Conservation (phyloP, 2,113 vertebrate species). For the Syngnathus scovelli region DNA sequence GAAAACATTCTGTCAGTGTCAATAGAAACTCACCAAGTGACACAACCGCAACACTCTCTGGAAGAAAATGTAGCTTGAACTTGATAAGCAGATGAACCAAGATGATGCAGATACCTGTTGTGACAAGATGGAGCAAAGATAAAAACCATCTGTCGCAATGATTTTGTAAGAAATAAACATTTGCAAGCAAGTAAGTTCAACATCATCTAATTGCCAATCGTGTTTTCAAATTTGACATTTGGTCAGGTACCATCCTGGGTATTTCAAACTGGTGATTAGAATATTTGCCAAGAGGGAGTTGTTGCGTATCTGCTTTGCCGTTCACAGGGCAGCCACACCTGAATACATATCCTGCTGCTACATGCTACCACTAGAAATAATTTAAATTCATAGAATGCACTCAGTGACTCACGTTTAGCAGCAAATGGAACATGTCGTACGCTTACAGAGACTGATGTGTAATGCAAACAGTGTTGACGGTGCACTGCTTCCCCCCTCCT, state of each 20-base stretch:
- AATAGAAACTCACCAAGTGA: slow-evolving; percentile 84
- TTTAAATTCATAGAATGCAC: not conserved
- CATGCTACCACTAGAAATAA: not conserved
- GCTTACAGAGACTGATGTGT: not conserved
- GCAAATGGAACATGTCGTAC: not conserved
- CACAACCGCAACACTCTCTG: slow-evolving; percentile 96
- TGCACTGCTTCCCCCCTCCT: too few species aligned
- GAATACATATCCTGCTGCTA: not conserved
- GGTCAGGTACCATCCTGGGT: not conserved
- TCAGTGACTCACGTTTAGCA: not conserved
- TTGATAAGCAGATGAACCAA: slow-evolving; percentile 97
- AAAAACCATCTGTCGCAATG: not conserved
- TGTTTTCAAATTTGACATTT: slow-evolving; percentile 9
- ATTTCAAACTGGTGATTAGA: not conserved
- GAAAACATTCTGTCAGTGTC: not conserved
- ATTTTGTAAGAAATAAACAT: not conserved
- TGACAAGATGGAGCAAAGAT: slow-evolving; percentile 38
- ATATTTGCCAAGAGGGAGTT: not conserved
- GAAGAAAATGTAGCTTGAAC: slow-evolving; percentile 92
- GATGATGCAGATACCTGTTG: slow-evolving; percentile 94
- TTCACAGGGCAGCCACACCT: not conserved
- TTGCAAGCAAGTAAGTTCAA: not conserved
- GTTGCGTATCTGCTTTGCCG: not conserved
- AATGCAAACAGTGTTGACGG: not conserved
- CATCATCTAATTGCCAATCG: not conserved